Evolutionary conservation across 2,113 vertebrate genomes (phyloP).

Genomic region (Myodes glareolus): DNA sequence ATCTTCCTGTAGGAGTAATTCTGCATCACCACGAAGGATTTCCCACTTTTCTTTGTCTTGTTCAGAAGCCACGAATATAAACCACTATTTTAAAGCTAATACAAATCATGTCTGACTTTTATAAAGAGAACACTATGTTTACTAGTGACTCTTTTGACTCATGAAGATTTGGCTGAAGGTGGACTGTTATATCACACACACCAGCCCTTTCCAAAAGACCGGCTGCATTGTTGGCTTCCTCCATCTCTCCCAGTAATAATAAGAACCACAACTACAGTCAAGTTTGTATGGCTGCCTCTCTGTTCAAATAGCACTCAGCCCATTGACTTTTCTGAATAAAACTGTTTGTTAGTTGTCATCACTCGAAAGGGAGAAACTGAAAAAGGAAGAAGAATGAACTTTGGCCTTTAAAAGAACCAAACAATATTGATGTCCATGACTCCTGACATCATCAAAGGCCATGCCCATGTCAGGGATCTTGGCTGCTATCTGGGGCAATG

Average conservation of each 20-base stretch:
- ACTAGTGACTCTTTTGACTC: not conserved
- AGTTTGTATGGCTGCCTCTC: not conserved
- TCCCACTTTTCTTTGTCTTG: slow-evolving; percentile 39
- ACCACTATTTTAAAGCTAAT: not conserved
- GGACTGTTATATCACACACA: not conserved
- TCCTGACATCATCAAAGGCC: not conserved
- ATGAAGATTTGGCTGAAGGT: not conserved
- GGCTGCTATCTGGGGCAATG: not conserved
- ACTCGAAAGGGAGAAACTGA: not conserved
- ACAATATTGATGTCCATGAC: not conserved
- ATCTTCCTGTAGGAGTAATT: not conserved
- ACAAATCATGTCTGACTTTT: slow-evolving; percentile 10
- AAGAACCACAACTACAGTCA: not conserved
- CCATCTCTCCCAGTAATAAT: not conserved
- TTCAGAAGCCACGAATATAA: slow-evolving; percentile 13
- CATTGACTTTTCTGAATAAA: not conserved
- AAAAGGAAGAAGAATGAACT: not conserved
- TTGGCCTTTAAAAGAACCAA: not conserved
- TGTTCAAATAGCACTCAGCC: not conserved
- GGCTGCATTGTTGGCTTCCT: not conserved
- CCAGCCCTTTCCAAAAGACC: not conserved
- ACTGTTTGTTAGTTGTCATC: not conserved
- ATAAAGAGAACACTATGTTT: not conserved
- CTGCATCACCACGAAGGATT: not conserved
- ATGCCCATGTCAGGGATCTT: not conserved